phyloP scores from a whole-genome alignment of 2,113 vertebrate species.

The Rousettus leschenaultii region DNA sequence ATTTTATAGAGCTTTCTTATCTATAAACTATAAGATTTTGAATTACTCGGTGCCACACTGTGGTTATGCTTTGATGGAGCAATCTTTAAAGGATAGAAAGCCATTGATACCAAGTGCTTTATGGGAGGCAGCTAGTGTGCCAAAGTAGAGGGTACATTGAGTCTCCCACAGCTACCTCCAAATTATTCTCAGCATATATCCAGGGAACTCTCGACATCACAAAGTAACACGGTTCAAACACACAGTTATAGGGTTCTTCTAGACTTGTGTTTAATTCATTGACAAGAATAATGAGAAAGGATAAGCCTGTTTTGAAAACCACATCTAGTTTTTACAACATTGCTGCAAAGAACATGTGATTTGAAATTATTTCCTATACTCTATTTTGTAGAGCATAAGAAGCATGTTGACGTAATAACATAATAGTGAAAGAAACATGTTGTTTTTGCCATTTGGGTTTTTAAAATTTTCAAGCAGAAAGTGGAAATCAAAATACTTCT shows the following conservation, averaged over 20 bases:
- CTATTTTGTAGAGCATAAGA: not conserved
- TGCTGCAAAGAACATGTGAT: not conserved
- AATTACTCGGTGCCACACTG: not conserved
- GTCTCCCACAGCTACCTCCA: not conserved
- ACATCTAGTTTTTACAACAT: not conserved
- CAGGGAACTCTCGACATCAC: not conserved
- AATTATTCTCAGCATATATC: not conserved
- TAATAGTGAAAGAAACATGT: not conserved
- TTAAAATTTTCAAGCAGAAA: conserved; percentile 16
- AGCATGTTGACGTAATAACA: not conserved
- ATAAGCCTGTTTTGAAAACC: not conserved
- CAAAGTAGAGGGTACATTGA: not conserved
- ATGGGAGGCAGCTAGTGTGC: not conserved
- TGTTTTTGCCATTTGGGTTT: not conserved
- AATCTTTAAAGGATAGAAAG: not conserved
- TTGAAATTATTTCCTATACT: not conserved
- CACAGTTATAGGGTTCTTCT: not conserved
- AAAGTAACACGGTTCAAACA: not conserved
- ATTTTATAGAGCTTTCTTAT: not conserved
- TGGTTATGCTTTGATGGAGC: not conserved
- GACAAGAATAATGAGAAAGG: not conserved
- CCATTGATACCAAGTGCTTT: not conserved
- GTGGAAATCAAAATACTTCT: not conserved
- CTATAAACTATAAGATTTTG: not conserved
- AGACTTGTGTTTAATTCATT: not conserved